These are phyloP conservation scores for Smittia sp. DNA, from an alignment of 2,888 invertebrate genomes.

Conservation along the genomic window DNA sequence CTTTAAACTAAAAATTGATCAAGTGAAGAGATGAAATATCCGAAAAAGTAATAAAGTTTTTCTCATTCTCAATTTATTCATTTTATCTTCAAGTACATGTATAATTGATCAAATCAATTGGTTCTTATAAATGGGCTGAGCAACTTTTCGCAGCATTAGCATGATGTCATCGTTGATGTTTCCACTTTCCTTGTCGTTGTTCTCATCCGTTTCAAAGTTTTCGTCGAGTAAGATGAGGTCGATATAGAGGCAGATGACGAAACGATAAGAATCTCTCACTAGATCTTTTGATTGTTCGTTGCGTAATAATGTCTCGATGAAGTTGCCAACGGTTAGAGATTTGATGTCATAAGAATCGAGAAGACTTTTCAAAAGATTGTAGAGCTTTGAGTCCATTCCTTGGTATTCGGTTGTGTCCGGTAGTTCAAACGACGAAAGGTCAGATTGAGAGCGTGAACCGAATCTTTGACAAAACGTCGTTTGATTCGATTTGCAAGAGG, in stretches of 20 bases:
- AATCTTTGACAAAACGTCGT: conserved; percentile 37
- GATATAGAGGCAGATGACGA: conserved; percentile 44
- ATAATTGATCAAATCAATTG: background rate
- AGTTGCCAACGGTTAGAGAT: background rate
- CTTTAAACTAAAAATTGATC: too few species aligned
- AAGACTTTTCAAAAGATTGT: conserved; percentile 32
- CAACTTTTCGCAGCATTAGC: too few species aligned
- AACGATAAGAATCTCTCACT: conserved; percentile 44
- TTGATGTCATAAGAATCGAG: background rate
- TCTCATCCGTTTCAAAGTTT: too few species aligned
- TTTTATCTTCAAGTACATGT: too few species aligned
- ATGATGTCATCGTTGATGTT: too few species aligned
- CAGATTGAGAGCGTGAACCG: background rate
- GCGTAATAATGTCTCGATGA: conserved; percentile 9
- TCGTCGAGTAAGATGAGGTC: conserved; percentile 3
- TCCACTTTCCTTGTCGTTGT: too few species aligned
- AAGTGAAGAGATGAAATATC: too few species aligned
- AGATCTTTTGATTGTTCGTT: background rate
- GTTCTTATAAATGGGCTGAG: background rate
- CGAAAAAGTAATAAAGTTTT: too few species aligned
- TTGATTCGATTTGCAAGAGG: conserved; percentile 41
- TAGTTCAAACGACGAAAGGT: conserved; percentile 40
- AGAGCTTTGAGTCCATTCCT: conserved; percentile 43
- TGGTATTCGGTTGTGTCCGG: conserved; percentile 43
- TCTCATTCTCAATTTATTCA: too few species aligned